Base-by-base conservation (phyloP, 2,888 invertebrate genomes). In the Limnephilus marmoratus region DNA sequence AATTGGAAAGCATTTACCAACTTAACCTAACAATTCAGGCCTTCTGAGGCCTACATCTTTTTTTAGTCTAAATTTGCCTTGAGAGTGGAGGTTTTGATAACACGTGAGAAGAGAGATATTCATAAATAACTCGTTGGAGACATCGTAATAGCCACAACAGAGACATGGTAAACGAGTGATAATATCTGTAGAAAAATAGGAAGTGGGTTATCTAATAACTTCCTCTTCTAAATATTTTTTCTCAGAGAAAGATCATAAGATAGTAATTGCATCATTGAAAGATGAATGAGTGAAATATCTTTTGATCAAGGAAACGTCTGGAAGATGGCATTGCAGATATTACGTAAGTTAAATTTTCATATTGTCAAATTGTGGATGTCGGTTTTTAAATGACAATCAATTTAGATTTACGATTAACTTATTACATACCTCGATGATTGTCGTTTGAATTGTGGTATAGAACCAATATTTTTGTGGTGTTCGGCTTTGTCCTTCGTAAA, bases 151-250 rank as follows among this genome's bases (percentile, higher is more conserved):
- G 68, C 68, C 24, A 68, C 68, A 68, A n/a, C 68, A 24, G 68
- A 68, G 68, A 68, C 68, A n/a, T 9, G 15, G 53, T 53, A 18
- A 18, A 15, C 53, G 53, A 24, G 68, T n/a, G 68, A 68, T 68
- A 24, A 24, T 68, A n/a, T 68, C 68, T 68, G 24, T 1, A 68
- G 24, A 68, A 68, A 68, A 68, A 68, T 24, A n/a, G 68, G 68
- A 68, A 68, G 68, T 68, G 24, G 24, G 7, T 68, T 68, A 68
- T n/a, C 24, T 68, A 68, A 68, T 68, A 24, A 68, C 68, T 68
- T 68, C 68, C 68, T 68, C 68, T 68, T n/a, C 68, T 68, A 68
- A 68, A 68, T 68, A 68, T n/a, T 68, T 68, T 68, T 68, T 68
- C 68, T 24, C 68, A 68, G 68, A 24, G 24, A 9, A 11, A 68